phyloP scores from a whole-genome alignment of 2,113 vertebrate genomes.

The Pelmatolapia mariae region DNA sequence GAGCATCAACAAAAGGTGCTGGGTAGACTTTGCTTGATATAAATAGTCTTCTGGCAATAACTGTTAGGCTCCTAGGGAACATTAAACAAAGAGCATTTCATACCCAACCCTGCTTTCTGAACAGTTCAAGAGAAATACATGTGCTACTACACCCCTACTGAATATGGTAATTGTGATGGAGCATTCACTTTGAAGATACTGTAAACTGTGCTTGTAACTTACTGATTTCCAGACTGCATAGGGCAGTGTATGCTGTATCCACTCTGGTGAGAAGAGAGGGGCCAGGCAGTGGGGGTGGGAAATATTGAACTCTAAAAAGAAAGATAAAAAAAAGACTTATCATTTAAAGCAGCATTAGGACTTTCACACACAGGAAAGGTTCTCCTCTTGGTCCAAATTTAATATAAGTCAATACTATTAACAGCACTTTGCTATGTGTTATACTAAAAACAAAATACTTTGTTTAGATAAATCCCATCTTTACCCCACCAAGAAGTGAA shows the following conservation, averaged over 20 bases:
- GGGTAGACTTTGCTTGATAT: background rate
- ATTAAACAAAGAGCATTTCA: background rate
- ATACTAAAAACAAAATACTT: background rate
- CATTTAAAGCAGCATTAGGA: background rate
- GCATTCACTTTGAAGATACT: background rate
- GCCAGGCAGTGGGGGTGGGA: slow-evolving; percentile 54
- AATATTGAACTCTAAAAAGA: slow-evolving; percentile 63
- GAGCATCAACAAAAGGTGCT: background rate
- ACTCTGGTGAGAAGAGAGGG: slow-evolving; percentile 58
- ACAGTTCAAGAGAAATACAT: background rate
- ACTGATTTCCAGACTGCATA: slow-evolving; percentile 78
- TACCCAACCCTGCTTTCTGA: background rate
- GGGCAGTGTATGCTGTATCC: slow-evolving; percentile 69
- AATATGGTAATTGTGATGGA: background rate
- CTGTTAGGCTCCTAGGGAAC: background rate
- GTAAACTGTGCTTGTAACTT: slow-evolving; percentile 34
- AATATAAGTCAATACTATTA: background rate
- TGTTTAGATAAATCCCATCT: background rate
- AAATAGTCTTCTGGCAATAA: background rate
- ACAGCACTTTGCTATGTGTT: background rate
- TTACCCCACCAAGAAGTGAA: background rate
- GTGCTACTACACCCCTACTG: background rate
- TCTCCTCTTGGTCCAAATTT: background rate
- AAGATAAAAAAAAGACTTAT: background rate
- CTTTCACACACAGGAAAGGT: background rate